These are phyloP conservation scores for Pseudobourletiella spinata DNA, from an alignment of 1,140 invertebrate species.

Conservation along the genomic window DNA sequence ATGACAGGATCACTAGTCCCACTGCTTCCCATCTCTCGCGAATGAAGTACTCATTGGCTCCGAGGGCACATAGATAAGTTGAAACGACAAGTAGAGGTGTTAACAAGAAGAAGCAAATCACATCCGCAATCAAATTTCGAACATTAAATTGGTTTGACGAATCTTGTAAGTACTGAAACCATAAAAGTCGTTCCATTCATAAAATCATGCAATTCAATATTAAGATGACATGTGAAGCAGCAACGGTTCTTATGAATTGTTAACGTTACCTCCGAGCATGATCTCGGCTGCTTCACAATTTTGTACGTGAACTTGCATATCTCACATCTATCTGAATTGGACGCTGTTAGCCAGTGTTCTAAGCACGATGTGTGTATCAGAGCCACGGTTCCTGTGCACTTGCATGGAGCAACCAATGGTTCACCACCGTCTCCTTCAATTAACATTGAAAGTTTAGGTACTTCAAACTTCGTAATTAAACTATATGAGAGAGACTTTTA, in stretches of 20 bases:
- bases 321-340: conserved; percentile 50
- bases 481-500: neutral
- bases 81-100: conserved; percentile 47
- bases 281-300: conserved; percentile 40
- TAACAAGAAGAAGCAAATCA: conserved; percentile 46
- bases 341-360: conserved; percentile 51
- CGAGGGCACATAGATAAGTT: conserved; percentile 47
- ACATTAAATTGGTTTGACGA: conserved; percentile 39
- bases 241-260: neutral
- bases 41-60: conserved; percentile 42
- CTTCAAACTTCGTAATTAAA: neutral
- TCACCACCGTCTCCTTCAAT: conserved; percentile 42
- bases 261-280: conserved; percentile 42
- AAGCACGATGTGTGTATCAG: conserved; percentile 49
- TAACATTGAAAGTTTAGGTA: neutral
- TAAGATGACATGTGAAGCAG: neutral
- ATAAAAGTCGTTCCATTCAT: conserved; percentile 30
- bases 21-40: conserved; percentile 45
- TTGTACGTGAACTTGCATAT: conserved; percentile 49
- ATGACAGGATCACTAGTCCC: conserved; percentile 42
- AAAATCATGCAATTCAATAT: neutral
- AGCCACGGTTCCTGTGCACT: conserved; percentile 49
- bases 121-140: conserved; percentile 43
- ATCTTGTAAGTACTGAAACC: conserved; percentile 43
- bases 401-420: conserved; percentile 49